Percentiles rank a stretch among this genome's conserved stretches.
Conservation (phyloP, 2,113 vertebrate species). For the Peucedramus taeniatus region DNA sequence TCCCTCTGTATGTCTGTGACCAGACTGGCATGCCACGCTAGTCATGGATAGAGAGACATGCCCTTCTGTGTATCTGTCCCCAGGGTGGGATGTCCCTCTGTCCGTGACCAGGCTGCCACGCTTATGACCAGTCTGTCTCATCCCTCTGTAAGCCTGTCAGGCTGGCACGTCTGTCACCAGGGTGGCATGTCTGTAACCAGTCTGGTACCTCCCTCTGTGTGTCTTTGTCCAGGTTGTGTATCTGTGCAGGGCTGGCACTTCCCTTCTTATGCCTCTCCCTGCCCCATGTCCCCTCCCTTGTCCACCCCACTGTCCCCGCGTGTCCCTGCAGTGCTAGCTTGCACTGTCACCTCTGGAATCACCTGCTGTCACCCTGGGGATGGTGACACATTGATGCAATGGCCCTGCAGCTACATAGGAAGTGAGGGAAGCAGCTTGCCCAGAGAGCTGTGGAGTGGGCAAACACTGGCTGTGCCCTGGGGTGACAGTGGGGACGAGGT, state of each 20-base stretch:
- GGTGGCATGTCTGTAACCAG: not conserved
- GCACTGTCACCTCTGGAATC: not conserved
- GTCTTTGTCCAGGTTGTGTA: not conserved
- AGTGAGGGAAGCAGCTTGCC: not conserved
- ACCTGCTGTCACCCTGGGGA: not conserved
- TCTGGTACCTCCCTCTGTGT: not conserved
- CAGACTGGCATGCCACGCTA: not conserved
- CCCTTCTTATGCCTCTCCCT: not conserved
- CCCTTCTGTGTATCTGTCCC: not conserved
- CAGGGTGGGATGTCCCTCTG: not conserved
- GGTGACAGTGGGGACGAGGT: not conserved
- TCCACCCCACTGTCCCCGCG: not conserved
- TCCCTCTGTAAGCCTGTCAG: not conserved
- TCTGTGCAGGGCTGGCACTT: not conserved
- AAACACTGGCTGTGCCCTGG: not conserved
- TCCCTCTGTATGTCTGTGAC: not conserved
- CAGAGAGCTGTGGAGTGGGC: fast-evolving
- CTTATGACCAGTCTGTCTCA: not conserved
- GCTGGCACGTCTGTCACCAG: not conserved
- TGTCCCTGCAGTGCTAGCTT: not conserved
- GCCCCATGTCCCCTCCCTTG: not conserved
- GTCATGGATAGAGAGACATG: not conserved
- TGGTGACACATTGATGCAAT: not conserved
- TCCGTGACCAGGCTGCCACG: not conserved
- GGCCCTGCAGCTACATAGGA: not conserved